phyloP scores from a whole-genome alignment of 2,797 vertebrate species.

The Carapus acus region DNA sequence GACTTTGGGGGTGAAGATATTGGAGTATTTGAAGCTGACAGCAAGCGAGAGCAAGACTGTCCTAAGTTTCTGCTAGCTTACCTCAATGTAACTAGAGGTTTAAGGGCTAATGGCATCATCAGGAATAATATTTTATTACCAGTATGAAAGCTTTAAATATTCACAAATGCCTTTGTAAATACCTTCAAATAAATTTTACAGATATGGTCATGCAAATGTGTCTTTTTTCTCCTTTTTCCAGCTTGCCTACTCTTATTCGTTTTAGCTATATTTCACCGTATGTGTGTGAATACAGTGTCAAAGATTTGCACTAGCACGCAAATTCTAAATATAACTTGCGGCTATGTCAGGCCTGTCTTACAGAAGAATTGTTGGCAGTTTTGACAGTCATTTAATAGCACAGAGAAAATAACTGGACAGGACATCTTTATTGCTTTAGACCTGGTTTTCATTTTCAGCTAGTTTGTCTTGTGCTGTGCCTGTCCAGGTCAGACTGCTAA shows the following conservation, averaged over 20 bases:
- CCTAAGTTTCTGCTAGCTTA: constrained; percentile 39
- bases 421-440: not conserved
- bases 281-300: not conserved
- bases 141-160: constrained; percentile 65
- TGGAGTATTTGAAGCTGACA: not conserved
- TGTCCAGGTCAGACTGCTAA: too few species aligned
- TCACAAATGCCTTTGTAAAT: constrained; percentile 69
- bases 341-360: not conserved
- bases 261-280: too few species aligned
- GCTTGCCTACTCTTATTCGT: too few species aligned
- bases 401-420: not conserved
- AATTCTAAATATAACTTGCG: constrained; percentile 5
- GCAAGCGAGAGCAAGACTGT: constrained; percentile 6
- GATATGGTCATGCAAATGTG: constrained; percentile 29
- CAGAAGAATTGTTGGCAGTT: not conserved
- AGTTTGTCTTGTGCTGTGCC: too few species aligned
- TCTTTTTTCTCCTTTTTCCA: not conserved
- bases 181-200: constrained; percentile 64
- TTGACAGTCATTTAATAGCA: not conserved
- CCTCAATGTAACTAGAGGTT: constrained; percentile 35
- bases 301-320: not conserved
- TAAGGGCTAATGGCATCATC: constrained; percentile 58
- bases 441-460: not conserved
- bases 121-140: constrained; percentile 39
- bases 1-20: too few species aligned